Base-by-base conservation (phyloP, 2,797 vertebrate genomes). In the Pangasius mekongensis region DNA sequence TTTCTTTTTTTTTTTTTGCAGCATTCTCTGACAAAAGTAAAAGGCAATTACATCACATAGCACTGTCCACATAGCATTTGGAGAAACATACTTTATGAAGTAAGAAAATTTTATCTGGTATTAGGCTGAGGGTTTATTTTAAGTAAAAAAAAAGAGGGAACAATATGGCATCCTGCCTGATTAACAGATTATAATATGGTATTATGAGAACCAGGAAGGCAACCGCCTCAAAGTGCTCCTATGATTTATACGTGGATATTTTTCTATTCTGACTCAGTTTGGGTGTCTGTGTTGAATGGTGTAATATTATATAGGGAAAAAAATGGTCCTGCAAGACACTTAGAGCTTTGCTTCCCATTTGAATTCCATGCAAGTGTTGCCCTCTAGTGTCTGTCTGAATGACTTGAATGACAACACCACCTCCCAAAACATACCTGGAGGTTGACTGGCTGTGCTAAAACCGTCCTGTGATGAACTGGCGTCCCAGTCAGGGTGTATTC, bases 361-460 rank as follows among this genome's bases (percentile, higher is more conserved):
- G 10, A 60, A 62, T 11, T 24, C 10, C 54, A 60, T 62, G 36
- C 80, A 3, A 43, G 20, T 43, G 78, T 20, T 24, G 80, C 78
- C 78, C 54, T 87, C 66, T 83, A 87, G 66, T 74, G 77, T 56
- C 64, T 54, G 27, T 54, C 27, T 56, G 24, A 43, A 13, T 11
- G 33, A 30, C 30, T 11, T 58, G 16, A 5, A 58, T 24, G 30
- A 18, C 1, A 8, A 0, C 14, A 22, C 27, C 9, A 36, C 27
- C 3, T 33, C 77, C 13, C 18, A 52, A 5, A 30, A 36, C 27
- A 52, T 52, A 22, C 20, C 69, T 73, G 36, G 36, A 43, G 5
- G 66, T 67, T 24, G 36, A 43, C 20, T 67, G 66, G 30, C n/a
- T 67, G 9, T 18, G 20, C 22, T 27, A 14, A 47, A 47, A 13